Evolutionary conservation across 1,140 invertebrate species (phyloP).

Genomic region (Mesaphorura yosii): DNA sequence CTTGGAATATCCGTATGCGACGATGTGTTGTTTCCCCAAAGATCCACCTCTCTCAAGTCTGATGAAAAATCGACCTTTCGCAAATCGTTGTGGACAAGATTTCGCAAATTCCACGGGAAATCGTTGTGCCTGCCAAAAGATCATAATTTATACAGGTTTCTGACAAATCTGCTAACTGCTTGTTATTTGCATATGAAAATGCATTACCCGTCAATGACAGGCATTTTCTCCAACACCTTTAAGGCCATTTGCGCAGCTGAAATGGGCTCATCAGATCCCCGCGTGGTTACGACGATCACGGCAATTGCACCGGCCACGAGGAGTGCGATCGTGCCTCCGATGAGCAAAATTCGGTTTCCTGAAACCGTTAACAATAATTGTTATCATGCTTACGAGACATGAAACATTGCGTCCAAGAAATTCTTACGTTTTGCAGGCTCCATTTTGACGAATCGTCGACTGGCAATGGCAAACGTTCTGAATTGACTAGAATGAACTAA

Average conservation of each 20-base stretch:
- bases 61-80: conserved; percentile 63
- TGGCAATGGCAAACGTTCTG: not conserved
- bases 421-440: not conserved
- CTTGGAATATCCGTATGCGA: conserved; percentile 81
- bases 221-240: conserved; percentile 3
- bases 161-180: conserved; percentile 1
- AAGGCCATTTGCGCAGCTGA: conserved; percentile 1
- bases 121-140: conserved; percentile 61
- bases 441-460: not conserved
- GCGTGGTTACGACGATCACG: not conserved
- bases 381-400: not conserved
- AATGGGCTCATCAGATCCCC: not conserved
- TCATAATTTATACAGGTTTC: not conserved
- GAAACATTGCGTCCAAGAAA: too few relatives aligned
- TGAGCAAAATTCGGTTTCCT: not conserved
- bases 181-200: not conserved
- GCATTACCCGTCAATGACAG: conserved; percentile 21
- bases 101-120: conserved; percentile 70
- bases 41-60: conserved; percentile 57
- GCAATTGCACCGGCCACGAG: not conserved
- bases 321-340: not conserved
- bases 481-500: too few relatives aligned
- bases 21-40: conserved; percentile 66
- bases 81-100: conserved; percentile 69
- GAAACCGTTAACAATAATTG: not conserved